Percentiles rank a stretch among this genome's conserved stretches.
Evolutionary conservation across 2,113 vertebrate species (phyloP).

Genomic region (Sapayoa aenigma): DNA sequence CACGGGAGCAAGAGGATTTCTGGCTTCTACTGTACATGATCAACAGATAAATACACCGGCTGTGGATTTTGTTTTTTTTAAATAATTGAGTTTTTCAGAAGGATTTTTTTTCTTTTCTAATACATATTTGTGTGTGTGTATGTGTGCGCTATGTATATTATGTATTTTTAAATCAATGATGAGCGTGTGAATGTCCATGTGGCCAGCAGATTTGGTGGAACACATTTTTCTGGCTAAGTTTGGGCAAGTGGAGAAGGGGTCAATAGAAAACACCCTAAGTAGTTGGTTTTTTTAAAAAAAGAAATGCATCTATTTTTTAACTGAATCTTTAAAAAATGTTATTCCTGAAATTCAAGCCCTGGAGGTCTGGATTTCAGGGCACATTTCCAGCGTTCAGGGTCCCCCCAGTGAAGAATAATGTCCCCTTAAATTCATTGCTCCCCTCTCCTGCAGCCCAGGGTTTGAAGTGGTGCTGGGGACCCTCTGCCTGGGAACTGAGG

Average conservation of each 20-base stretch:
- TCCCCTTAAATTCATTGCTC: background rate
- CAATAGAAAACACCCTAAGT: background rate
- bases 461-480: background rate
- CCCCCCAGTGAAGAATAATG: background rate
- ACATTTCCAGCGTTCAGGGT: background rate
- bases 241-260: background rate
- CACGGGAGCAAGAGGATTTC: background rate
- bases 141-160: slow-evolving; percentile 20
- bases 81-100: slow-evolving; percentile 25
- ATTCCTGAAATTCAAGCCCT: background rate
- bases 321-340: background rate
- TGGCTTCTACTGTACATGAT: slow-evolving; percentile 29
- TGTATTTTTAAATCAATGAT: slow-evolving; percentile 60
- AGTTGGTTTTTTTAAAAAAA: no score
- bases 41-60: background rate
- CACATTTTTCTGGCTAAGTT: background rate
- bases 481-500: background rate
- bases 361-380: slow-evolving; percentile 3
- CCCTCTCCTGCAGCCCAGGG: background rate
- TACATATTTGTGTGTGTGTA: slow-evolving; percentile 50
- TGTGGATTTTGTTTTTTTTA: slow-evolving; percentile 20
- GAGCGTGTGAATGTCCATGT: slow-evolving; percentile 16
- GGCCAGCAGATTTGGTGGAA: background rate
- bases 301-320: slow-evolving; percentile 44
- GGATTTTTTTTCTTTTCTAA: slow-evolving; percentile 46